phyloP scores from a whole-genome alignment of 2,797 vertebrate species.

The Melanotaenia trifasciata region DNA sequence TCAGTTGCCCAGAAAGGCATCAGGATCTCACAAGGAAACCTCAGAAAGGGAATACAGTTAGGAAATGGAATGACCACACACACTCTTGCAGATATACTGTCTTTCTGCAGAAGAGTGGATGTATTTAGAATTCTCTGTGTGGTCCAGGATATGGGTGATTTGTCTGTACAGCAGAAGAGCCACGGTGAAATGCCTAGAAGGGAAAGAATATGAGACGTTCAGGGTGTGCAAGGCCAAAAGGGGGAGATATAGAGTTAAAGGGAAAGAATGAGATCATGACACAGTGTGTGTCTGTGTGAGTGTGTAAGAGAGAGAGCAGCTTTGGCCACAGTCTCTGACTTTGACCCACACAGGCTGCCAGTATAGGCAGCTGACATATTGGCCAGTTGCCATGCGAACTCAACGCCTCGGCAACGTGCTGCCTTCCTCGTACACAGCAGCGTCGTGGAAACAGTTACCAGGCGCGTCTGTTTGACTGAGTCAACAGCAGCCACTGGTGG shows the following conservation, averaged over 20 bases:
- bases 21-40: conserved; percentile 52
- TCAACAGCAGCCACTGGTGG: conserved; percentile 79
- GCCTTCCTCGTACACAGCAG: conserved; percentile 76
- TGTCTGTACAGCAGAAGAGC: conserved; percentile 27
- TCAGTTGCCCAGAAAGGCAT: conserved; percentile 60
- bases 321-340: conserved; percentile 65
- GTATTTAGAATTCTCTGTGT: conserved; percentile 13
- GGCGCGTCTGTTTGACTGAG: conserved; percentile 56
- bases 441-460: conserved; percentile 67
- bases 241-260: conserved; percentile 41
- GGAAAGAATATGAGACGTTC: conserved; percentile 31
- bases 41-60: conserved; percentile 46
- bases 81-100: conserved; percentile 35
- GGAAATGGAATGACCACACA: conserved; percentile 47
- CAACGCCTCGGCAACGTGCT: conserved; percentile 80
- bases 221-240: conserved; percentile 31
- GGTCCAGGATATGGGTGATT: conserved; percentile 36
- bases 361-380: conserved; percentile 78
- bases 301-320: conserved; percentile 39
- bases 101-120: conserved; percentile 22
- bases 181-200: conserved; percentile 21
- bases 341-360: conserved; percentile 76
- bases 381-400: conserved; percentile 72
- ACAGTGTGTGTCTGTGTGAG: conserved; percentile 43
- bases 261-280: conserved; percentile 68